A percentile compares a stretch with the other conserved stretches of the same genome.
Conservation (phyloP, 2,888 invertebrate genomes). For the Parelbella ahira region DNA sequence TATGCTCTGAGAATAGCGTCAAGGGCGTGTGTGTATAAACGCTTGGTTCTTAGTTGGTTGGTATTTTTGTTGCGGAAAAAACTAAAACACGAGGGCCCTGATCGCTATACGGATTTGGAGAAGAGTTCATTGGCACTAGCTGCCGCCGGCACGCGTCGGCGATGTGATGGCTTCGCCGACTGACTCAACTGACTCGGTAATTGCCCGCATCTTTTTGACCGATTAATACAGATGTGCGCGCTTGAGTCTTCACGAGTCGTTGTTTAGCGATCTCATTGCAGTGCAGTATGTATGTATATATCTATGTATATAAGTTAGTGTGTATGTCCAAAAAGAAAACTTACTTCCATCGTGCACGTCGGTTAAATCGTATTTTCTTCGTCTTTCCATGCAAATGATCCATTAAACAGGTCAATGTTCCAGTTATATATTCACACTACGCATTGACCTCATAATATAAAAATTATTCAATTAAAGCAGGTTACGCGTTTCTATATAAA, state of each 20-base stretch:
- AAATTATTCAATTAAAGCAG: too few species aligned
- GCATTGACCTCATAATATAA: too few species aligned
- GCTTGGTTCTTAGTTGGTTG: constrained; percentile 22
- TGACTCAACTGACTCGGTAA: constrained; percentile 54
- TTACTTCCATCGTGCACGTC: too few species aligned
- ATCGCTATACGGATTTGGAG: constrained; percentile 49
- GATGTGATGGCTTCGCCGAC: constrained; percentile 53
- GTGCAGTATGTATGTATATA: not conserved
- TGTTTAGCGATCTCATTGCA: not conserved
- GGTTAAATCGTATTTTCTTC: too few species aligned
- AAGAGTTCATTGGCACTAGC: constrained; percentile 73
- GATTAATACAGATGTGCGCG: constrained; percentile 10
- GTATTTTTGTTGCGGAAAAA: constrained; percentile 47
- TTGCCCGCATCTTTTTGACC: constrained; percentile 34
- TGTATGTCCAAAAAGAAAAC: too few species aligned
- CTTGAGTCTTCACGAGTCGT: constrained; percentile 1
- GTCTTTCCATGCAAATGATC: too few species aligned
- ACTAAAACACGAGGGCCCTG: constrained; percentile 48
- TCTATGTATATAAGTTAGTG: not conserved
- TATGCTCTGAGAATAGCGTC: constrained; percentile 26
- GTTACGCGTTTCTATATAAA: too few species aligned
- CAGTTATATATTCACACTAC: too few species aligned
- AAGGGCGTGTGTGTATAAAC: constrained; percentile 27
- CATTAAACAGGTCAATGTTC: too few species aligned
- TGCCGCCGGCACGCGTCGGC: too few species aligned